Base-by-base conservation (phyloP, 2,888 invertebrate genomes). In the Aspidiotus rigidus region DNA sequence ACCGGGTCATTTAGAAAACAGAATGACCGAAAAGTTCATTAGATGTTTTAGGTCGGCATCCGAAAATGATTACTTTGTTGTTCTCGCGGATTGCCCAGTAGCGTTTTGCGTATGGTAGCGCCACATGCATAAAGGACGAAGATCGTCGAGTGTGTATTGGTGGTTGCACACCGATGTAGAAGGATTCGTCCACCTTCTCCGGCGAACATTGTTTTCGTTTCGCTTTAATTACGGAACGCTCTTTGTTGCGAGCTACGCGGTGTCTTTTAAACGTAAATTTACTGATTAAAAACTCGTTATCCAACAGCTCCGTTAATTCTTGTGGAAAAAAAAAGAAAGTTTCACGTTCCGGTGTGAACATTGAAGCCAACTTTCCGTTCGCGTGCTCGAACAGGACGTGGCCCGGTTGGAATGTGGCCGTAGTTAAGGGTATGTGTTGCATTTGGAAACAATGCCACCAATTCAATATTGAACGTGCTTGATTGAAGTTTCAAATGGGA, bases 1-100 rank as follows among this genome's bases (percentile, higher is more conserved):
- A 64, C 64, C 64, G 64, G 64, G 64, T 64, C 64, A 55, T 64
- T 64, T 64, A 57, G 57, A n/a, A 17, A 16, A 64, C 64, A 28
- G 49, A 54, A 64, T 64, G 64, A 64, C 64, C 64, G 55, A 64
- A 64, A 64, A 64, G 64, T 64, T 64, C 64, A 64, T 64, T 64
- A 54, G 64, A 64, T 64, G 64, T 64, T 64, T 64, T 54, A 53
- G 64, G 64, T 64, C 64, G 54, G 64, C 64, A 64, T 64, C 64
- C 64, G 55, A 64, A 64, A 64, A 64, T 54, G 64, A 64, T 64
- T 64, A 64, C 64, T 64, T 64, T 54, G 64, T 64, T 64, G 53
- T 64, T 54, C 64, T 17, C 57, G 57, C 57, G n/a, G 54, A 10
- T 49, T 7, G 40, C 28, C 54, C 39, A n/a, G 55, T 54, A 54